Percentiles rank a stretch among this genome's conserved stretches.
phyloP scores from a whole-genome alignment of 2,113 vertebrate species.

The Sciurus niger region DNA sequence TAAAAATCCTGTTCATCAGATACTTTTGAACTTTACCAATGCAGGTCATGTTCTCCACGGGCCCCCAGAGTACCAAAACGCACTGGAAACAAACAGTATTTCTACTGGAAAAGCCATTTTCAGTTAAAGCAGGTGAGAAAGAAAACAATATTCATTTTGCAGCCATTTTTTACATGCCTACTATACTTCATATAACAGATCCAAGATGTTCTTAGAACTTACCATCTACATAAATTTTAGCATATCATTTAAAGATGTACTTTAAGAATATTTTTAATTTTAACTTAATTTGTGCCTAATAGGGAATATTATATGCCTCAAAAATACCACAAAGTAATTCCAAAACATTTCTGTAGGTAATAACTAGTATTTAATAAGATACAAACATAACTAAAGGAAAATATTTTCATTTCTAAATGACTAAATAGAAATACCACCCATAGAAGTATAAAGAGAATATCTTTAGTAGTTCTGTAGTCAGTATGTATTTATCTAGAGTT shows the following conservation, averaged over 20 bases:
- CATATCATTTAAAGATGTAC: slow-evolving; percentile 13
- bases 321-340: slow-evolving; percentile 33
- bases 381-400: slow-evolving; percentile 49
- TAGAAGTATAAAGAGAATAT: neutral
- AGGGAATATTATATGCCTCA: slow-evolving; percentile 11
- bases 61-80: slow-evolving; percentile 93
- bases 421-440: neutral
- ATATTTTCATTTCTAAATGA: slow-evolving; percentile 16
- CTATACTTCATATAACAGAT: neutral
- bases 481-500: neutral
- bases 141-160: neutral
- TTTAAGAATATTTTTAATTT: slow-evolving; percentile 2
- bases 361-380: slow-evolving; percentile 17
- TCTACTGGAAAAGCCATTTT: slow-evolving; percentile 93
- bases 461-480: slow-evolving; percentile 2
- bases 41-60: slow-evolving; percentile 97
- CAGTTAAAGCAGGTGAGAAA: slow-evolving; percentile 92
- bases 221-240: slow-evolving; percentile 44
- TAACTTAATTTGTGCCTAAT: slow-evolving; percentile 29
- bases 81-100: slow-evolving; percentile 98
- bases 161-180: neutral
- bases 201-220: neutral
- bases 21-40: slow-evolving; percentile 85
- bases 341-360: neutral
- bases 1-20: slow-evolving; percentile 87